Evolutionary conservation across 2,113 vertebrate species (phyloP).

Genomic region (Petroica traversi): DNA sequence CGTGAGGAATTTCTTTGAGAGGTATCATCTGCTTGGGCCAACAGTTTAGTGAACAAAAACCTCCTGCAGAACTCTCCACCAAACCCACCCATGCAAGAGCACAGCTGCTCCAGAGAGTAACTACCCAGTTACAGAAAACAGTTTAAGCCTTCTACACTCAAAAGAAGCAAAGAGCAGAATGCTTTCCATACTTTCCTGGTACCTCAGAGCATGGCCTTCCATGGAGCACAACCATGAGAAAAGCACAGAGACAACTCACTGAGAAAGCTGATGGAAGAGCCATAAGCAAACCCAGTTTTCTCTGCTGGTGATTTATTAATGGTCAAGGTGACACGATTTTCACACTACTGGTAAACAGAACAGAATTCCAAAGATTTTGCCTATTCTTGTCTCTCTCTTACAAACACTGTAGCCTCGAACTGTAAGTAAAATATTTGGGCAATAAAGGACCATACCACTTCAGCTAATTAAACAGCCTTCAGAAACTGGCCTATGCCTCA

Average conservation of each 20-base stretch:
- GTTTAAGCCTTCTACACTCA: not conserved
- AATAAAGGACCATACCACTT: not conserved
- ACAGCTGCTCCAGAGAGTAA: not conserved
- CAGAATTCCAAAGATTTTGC: not conserved
- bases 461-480: not conserved
- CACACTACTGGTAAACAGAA: not conserved
- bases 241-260: not conserved
- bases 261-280: not conserved
- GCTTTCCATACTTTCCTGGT: not conserved
- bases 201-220: not conserved
- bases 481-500: not conserved
- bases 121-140: not conserved
- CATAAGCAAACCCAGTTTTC: not conserved
- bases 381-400: not conserved
- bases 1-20: accelerated
- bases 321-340: not conserved
- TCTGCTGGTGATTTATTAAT: not conserved
- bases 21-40: not conserved
- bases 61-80: not conserved
- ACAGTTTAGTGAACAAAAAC: not conserved
- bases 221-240: accelerated
- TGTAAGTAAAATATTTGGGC: not conserved
- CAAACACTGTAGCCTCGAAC: accelerated
- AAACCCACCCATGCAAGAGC: not conserved
- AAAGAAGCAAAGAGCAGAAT: not conserved